Base-by-base conservation (phyloP, 2,888 invertebrate species). In the Lasioglossum vierecki region DNA sequence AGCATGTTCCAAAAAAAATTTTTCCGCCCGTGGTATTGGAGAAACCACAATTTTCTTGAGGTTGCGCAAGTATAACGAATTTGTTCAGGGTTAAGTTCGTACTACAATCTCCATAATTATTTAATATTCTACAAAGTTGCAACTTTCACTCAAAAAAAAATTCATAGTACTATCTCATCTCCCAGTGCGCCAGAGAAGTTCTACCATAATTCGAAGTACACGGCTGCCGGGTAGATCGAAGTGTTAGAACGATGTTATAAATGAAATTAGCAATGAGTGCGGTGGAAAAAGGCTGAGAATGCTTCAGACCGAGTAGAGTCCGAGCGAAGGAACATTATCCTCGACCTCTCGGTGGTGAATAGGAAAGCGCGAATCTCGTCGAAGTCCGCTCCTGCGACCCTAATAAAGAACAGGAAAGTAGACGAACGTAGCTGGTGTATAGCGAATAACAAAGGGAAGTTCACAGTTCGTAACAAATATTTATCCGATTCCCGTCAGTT, bases 381-480 rank as follows among this genome's bases (percentile, higher is more conserved):
- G 8, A 8, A 18, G 35, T 35, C 35, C 26, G 35, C 8, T 18
- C 35, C 30, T 15, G 9, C 39, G 39, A 22, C 4, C 22, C n/a
- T 30, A 57, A 44, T 39, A 68, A 53, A 15, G 30, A 77, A 57
- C 18, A 46, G 39, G 26, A 44, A 39, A 63, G 63, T 49, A 39
- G 66, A 26, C 6, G 44, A 15, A 9, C 13, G 15, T 18, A 18
- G n/a, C 18, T 6, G 9, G 39, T 22, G 35, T 39, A 57, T 66
- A 49, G 30, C 57, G 72, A 73, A 74, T 73, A 39, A 57, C 49
- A 13, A 13, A 35, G 41, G 13, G 26, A 57, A 57, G 46, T 6
- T 39, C 26, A 18, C 66, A 63, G 39, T 18, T 63, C 26, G 26
- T 60, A 85, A 85, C 66, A 71, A 71, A 66, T 86, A 81, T 83